A percentile compares a stretch with the other conserved stretches of the same genome.
Evolutionary conservation across 2,113 vertebrate species (phyloP).

Genomic region (Hyaena hyaena): DNA sequence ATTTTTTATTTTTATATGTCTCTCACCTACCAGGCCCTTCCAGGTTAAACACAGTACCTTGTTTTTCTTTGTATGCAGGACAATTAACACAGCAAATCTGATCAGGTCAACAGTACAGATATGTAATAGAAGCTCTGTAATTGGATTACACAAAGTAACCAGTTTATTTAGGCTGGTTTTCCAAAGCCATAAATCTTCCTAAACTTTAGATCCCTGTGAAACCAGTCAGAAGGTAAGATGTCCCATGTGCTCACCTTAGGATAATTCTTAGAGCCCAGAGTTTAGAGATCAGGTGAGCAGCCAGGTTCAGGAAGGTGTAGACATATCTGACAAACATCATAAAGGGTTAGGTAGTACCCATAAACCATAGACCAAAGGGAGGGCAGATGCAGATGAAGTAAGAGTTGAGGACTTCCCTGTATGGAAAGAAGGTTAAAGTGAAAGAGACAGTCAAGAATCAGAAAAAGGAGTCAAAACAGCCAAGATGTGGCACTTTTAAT

Average conservation of each 20-base stretch:
- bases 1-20: background rate
- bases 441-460: constrained; percentile 27
- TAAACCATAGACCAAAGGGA: constrained; percentile 66
- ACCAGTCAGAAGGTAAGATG: background rate
- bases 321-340: constrained; percentile 57
- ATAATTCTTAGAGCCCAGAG: constrained; percentile 29
- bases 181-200: background rate
- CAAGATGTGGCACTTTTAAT: background rate
- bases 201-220: background rate
- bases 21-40: background rate
- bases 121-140: background rate
- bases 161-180: background rate
- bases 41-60: background rate
- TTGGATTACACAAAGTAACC: background rate
- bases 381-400: constrained; percentile 57
- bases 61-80: background rate
- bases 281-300: constrained; percentile 42
- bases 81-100: background rate
- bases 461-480: constrained; percentile 1
- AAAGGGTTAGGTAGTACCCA: constrained; percentile 20
- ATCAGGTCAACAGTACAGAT: background rate
- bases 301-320: constrained; percentile 49
- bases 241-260: background rate
- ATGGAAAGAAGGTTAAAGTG: background rate
- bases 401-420: background rate